Conservation (phyloP, 2,113 vertebrate species). For the Gallinago undulata region DNA sequence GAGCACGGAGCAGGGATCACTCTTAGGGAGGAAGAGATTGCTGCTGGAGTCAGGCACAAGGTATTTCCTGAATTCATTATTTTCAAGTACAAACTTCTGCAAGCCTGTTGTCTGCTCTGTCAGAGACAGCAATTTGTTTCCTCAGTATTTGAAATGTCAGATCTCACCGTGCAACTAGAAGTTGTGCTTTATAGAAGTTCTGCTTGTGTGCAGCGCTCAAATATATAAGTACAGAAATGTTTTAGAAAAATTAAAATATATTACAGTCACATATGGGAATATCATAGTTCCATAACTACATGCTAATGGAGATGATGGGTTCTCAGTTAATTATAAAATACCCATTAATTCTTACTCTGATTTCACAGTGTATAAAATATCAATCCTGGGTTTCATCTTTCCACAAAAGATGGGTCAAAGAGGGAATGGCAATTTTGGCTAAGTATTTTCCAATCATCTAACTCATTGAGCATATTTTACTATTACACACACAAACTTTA, state of each 20-base stretch:
- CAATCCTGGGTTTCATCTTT: neutral
- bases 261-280: neutral
- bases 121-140: neutral
- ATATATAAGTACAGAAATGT: neutral
- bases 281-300: neutral
- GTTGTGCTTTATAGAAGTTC: neutral
- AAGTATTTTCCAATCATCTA: neutral
- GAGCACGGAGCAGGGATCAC: neutral
- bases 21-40: constrained; percentile 9
- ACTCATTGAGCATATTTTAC: neutral
- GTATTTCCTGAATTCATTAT: constrained; percentile 59
- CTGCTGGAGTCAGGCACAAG: constrained; percentile 32
- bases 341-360: constrained; percentile 1
- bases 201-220: neutral
- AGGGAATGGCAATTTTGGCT: neutral
- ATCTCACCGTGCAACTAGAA: neutral
- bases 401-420: neutral
- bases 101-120: constrained; percentile 3
- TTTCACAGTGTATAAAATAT: neutral
- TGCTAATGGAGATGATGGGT: neutral
- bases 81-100: constrained; percentile 37
- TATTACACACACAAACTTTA: neutral
- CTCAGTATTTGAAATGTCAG: neutral
- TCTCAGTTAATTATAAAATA: neutral
- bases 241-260: neutral